Evolutionary conservation across 2,797 vertebrate genomes (phyloP).

Genomic region (Fundulus diaphanus): DNA sequence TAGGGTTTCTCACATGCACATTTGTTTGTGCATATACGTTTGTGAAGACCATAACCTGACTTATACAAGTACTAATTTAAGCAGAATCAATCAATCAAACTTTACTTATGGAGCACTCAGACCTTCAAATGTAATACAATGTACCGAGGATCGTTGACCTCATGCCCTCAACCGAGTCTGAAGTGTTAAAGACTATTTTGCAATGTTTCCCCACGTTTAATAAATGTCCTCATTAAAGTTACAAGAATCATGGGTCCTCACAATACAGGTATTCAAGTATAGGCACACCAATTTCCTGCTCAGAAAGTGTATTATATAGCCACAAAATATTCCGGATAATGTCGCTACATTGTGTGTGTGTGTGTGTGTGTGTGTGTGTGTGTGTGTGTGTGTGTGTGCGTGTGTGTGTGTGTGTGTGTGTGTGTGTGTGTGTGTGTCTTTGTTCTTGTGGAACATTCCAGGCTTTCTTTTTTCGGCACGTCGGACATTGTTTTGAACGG

Average conservation of each 20-base stretch:
- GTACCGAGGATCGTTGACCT: no score
- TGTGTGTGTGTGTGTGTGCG: not conserved
- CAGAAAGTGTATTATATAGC: not conserved
- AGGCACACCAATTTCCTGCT: not conserved
- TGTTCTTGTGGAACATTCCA: conserved; percentile 74
- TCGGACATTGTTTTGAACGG: conserved; percentile 63
- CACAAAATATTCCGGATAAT: not conserved
- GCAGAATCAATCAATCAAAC: no score
- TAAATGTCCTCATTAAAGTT: not conserved
- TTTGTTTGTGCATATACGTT: conserved; percentile 4
- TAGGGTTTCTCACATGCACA: no score
- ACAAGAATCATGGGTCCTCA: not conserved
- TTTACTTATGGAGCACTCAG: no score
- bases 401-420: not conserved
- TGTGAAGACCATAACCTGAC: no score
- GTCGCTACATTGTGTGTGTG: not conserved
- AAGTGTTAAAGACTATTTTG: not conserved
- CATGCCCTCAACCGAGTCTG: not conserved
- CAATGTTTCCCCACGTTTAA: not conserved
- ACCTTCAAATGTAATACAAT: no score
- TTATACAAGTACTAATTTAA: no score
- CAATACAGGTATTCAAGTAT: not conserved
- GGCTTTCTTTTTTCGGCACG: conserved; percentile 59
- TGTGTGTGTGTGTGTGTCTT: conserved; percentile 27
- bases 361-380: not conserved